Evolutionary conservation across 2,797 vertebrate species (phyloP).

Genomic region (Podarcis lilfordi): DNA sequence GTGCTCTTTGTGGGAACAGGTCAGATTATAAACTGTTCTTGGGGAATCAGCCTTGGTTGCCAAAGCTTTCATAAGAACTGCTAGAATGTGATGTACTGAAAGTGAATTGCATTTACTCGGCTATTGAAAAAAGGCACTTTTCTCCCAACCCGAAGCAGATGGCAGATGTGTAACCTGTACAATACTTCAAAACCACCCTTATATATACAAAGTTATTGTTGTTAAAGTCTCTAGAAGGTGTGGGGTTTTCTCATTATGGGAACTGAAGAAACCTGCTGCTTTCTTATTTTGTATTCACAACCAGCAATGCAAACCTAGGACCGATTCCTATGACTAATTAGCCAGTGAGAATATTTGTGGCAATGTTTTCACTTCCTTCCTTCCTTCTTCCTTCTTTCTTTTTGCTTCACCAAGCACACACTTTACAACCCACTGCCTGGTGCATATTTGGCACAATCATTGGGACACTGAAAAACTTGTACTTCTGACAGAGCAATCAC

Average conservation of each 20-base stretch:
- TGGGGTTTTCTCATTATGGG: background rate
- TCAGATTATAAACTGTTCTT: conserved; percentile 21
- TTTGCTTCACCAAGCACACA: background rate
- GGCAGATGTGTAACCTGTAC: background rate
- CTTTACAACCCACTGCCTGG: background rate
- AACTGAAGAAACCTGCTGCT: background rate
- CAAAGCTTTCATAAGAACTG: conserved; percentile 5
- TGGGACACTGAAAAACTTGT: background rate
- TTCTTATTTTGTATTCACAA: background rate
- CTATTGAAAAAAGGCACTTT: background rate
- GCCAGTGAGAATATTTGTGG: background rate
- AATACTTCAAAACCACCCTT: background rate
- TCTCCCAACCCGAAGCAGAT: conserved; percentile 30
- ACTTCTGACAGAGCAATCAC: background rate
- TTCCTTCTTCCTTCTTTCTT: too few relatives aligned
- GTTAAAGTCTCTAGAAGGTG: background rate
- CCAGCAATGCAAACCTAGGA: background rate
- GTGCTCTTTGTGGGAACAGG: conserved; percentile 36
- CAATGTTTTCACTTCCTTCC: background rate
- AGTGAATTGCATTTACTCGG: background rate
- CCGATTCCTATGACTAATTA: background rate
- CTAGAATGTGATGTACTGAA: conserved; percentile 15
- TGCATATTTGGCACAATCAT: background rate
- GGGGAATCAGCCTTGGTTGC: conserved; percentile 1
- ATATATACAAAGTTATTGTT: background rate